phyloP scores from a whole-genome alignment of 2,113 vertebrate genomes.

The Lontra canadensis region DNA sequence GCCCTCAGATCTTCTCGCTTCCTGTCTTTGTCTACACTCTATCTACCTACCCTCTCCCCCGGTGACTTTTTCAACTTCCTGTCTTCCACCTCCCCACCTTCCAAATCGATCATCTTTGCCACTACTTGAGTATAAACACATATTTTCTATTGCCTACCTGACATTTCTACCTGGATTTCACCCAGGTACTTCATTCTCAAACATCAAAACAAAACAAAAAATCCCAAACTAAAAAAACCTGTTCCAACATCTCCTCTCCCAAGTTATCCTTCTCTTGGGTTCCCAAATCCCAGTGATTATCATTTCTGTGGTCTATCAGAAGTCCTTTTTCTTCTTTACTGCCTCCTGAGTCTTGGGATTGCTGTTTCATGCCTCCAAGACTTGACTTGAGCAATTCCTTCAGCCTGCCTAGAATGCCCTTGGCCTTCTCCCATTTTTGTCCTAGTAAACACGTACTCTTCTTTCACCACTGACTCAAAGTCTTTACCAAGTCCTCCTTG shows the following conservation, averaged over 20 bases:
- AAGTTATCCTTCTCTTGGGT: background rate
- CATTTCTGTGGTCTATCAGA: background rate
- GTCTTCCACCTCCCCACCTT: background rate
- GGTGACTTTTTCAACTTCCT: background rate
- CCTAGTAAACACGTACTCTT: constrained; percentile 1
- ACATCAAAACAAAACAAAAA: constrained; percentile 22
- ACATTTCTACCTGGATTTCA: constrained; percentile 25
- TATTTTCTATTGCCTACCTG: background rate
- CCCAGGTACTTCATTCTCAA: background rate
- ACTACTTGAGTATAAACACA: background rate
- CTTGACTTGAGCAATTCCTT: constrained; percentile 1
- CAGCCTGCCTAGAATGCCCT: background rate
- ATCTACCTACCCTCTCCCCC: background rate
- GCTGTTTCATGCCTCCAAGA: background rate
- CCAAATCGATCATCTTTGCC: background rate
- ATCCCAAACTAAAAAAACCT: background rate
- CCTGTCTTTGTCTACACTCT: background rate
- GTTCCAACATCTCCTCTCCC: constrained; percentile 22
- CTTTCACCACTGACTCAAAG: constrained; percentile 14
- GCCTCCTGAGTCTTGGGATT: background rate
- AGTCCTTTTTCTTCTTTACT: background rate
- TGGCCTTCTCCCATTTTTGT: background rate
- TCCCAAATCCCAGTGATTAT: background rate
- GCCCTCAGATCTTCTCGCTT: background rate
- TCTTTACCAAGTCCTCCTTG: constrained; percentile 16